Evolutionary conservation across 2,888 invertebrate species (phyloP).

Genomic region (Ormyrus rosae): DNA sequence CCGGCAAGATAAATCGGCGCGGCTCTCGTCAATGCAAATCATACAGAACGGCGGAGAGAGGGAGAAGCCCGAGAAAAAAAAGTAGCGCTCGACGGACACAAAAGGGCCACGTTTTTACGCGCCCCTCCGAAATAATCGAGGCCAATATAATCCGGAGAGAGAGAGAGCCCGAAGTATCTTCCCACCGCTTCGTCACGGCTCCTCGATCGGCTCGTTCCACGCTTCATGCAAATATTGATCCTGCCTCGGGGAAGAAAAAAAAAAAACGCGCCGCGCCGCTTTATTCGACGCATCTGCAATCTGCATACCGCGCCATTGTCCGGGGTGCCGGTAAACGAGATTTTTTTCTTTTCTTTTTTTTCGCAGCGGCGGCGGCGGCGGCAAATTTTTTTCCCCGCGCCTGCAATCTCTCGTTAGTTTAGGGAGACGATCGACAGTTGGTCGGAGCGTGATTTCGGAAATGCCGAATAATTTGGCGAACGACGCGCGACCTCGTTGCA

Average conservation of each 20-base stretch:
- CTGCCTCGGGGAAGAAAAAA: slow-evolving; percentile 49
- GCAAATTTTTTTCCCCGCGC: slow-evolving; percentile 27
- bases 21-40: slow-evolving; percentile 40
- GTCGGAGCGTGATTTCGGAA: slow-evolving; percentile 69
- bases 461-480: slow-evolving; percentile 64
- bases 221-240: slow-evolving; percentile 72
- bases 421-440: slow-evolving; percentile 67
- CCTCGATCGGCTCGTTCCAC: slow-evolving; percentile 62
- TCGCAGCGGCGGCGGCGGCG: neutral
- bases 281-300: slow-evolving; percentile 68
- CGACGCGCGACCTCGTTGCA: slow-evolving; percentile 1
- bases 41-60: neutral
- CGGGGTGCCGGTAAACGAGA: slow-evolving; percentile 45
- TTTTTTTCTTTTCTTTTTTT: slow-evolving; percentile 54
- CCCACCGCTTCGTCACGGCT: slow-evolving; percentile 69
- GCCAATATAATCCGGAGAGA: slow-evolving; percentile 33
- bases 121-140: slow-evolving; percentile 50
- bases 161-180: slow-evolving; percentile 57
- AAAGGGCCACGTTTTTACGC: slow-evolving; percentile 33
- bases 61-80: slow-evolving; percentile 22
- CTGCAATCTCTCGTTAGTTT: neutral
- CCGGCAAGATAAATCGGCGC: slow-evolving; percentile 32
- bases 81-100: slow-evolving; percentile 4
- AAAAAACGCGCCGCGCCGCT: slow-evolving; percentile 25
- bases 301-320: slow-evolving; percentile 52